Evolutionary conservation across 2,888 invertebrate genomes (phyloP), one percentile per base, ranked within the genome.

Genomic region (Balanococcus diminutus): DNA sequence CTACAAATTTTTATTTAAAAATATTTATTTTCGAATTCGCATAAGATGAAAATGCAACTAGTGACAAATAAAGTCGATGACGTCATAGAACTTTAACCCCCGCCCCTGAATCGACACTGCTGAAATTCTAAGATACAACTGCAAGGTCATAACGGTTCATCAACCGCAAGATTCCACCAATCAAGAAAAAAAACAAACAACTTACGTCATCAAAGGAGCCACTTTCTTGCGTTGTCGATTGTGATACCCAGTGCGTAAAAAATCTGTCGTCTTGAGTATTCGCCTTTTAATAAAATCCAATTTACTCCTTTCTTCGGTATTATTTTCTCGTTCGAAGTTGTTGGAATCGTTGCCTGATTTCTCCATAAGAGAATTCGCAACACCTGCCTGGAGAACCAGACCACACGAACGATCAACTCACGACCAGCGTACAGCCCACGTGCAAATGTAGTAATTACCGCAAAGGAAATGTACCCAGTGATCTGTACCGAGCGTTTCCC

Each of bases 361-460:
- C 36, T 79, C 75, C 36, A 79, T 79, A 32, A 36, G 31, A 19
- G 56, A 56, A 56, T 22, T 56, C 36, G 75, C 36, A 28, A 14
- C 75, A 79, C 28, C 75, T 36, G 75, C 16, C 75, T 79, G 75
- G 75, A 79, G 28, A 79, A 79, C 11, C 75, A 79, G 22, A 56
- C 56, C 56, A n/a, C 36, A 36, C 36, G 36, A 25, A 79, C 75
- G 75, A 79, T 14, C 51, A 82, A 42, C 81, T 81, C 81, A 56
- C 51, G 51, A 82, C 51, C 82, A 56, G n/a, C 46, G 22, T 31
- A 28, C 28, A 25, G 32, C 3, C 51, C 56, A 82, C 82, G 82
- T 82, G 82, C 82, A 82, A 82, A 82, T 56, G 56, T 46, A 56
- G 19, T 82, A 39, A 46, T 82, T 72, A 72, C 75, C 56, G 56